Percentiles rank a stretch among this genome's conserved stretches.
These are phyloP conservation scores for Gadopsis marmoratus DNA, from an alignment of 2,797 vertebrate genomes.

Conservation along the genomic window DNA sequence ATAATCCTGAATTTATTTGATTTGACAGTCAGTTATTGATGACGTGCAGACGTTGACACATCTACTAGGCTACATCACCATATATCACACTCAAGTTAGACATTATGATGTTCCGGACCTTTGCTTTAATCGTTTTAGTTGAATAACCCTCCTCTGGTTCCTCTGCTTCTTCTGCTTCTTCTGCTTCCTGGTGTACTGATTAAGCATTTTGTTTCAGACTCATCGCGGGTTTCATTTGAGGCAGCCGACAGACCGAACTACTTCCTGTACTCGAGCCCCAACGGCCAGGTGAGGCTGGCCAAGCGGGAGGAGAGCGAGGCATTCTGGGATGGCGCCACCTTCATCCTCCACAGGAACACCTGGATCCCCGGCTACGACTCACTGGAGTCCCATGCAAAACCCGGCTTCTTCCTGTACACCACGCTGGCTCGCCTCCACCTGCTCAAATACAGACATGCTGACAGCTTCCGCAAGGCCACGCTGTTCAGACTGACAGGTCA, in stretches of 20 bases:
- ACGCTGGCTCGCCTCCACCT: slow-evolving; percentile 84
- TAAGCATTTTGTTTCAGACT: slow-evolving; percentile 81
- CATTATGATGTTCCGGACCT: no score
- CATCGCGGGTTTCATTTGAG: slow-evolving; percentile 92
- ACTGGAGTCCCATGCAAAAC: slow-evolving; percentile 91
- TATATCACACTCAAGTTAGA: no score
- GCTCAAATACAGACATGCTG: slow-evolving; percentile 88
- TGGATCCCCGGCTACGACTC: slow-evolving; percentile 91
- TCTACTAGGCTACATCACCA: no score
- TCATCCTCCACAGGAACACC: slow-evolving; percentile 90
- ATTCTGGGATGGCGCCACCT: slow-evolving; percentile 92
- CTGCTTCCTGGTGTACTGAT: not conserved
- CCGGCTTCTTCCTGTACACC: slow-evolving; percentile 89
- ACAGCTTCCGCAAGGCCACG: slow-evolving; percentile 88
- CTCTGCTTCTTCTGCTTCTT: not conserved
- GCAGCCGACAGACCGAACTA: slow-evolving; percentile 92
- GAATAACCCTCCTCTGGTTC: no score
- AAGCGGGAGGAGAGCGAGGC: slow-evolving; percentile 88
- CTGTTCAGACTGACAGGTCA: slow-evolving; percentile 92
- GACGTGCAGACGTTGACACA: no score
- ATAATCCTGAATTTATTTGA: no score
- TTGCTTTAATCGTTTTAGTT: no score
- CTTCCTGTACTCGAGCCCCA: slow-evolving; percentile 86
- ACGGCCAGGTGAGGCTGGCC: slow-evolving; percentile 85
- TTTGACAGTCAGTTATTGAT: no score